Evolutionary conservation across 2,888 invertebrate genomes (phyloP).

Genomic region (Seira musarum): DNA sequence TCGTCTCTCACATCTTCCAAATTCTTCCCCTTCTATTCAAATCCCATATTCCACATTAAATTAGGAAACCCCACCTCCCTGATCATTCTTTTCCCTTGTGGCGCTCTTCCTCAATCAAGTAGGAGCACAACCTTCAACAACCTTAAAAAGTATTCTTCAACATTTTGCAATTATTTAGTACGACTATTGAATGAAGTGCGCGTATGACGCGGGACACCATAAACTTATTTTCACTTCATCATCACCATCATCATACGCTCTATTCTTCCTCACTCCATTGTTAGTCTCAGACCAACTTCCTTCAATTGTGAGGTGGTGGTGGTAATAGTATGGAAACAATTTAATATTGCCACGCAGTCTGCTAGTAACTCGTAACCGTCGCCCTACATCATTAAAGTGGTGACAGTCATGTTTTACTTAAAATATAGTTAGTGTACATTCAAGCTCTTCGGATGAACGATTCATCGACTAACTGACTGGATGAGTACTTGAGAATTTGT

Average conservation of each 20-base stretch:
- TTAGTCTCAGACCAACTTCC: no score
- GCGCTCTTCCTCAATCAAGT: no score
- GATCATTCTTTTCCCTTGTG: no score
- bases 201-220: no score
- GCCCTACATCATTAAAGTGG: neutral
- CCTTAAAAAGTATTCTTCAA: neutral
- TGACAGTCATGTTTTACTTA: neutral
- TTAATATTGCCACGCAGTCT: no score
- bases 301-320: no score
- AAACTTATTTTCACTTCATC: no score
- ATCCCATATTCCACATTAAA: constrained; percentile 7
- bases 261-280: no score
- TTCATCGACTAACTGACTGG: constrained; percentile 33
- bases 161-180: constrained; percentile 2
- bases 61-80: neutral
- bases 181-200: neutral
- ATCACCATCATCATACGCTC: no score
- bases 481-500: constrained; percentile 15
- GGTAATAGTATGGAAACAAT: no score
- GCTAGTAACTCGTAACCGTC: no score
- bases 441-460: neutral
- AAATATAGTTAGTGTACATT: neutral
- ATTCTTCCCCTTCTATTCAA: neutral
- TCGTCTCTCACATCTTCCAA: neutral
- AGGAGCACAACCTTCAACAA: no score